Evolutionary conservation across 2,113 vertebrate genomes (phyloP).

Genomic region (Euleptes europaea): DNA sequence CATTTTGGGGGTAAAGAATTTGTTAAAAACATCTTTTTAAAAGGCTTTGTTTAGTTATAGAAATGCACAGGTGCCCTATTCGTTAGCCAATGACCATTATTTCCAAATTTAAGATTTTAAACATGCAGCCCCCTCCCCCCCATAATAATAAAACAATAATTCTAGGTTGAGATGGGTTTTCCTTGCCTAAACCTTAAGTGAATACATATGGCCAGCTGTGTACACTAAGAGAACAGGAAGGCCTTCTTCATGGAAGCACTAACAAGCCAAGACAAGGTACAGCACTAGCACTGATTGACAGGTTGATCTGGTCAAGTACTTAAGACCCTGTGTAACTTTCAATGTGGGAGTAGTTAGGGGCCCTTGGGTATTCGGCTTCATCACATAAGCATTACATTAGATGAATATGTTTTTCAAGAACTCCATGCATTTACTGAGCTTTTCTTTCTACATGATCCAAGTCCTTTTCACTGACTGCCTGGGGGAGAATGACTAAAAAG

Average conservation of each 20-base stretch:
- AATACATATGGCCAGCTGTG: neutral
- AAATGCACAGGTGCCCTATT: neutral
- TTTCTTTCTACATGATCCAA: neutral
- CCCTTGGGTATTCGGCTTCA: neutral
- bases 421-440: neutral
- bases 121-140: conserved; percentile 19
- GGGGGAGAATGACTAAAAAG: conserved; percentile 13
- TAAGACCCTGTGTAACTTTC: rapidly evolving
- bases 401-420: neutral
- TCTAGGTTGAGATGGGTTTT: conserved; percentile 4
- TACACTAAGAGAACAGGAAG: neutral
- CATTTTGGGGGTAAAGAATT: conserved; percentile 42
- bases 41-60: conserved; percentile 54
- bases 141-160: conserved; percentile 7
- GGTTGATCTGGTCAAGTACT: neutral
- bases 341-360: neutral
- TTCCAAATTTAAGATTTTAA: conserved; percentile 40
- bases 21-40: conserved; percentile 45
- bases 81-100: conserved; percentile 13
- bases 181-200: conserved; percentile 6
- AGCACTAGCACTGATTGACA: neutral
- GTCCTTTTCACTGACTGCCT: neutral
- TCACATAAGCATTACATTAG: neutral
- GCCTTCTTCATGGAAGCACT: neutral
- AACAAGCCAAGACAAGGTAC: neutral